A percentile compares a stretch with the other conserved stretches of the same genome.
Conservation (phyloP, 2,113 vertebrate genomes). For the Phyllopteryx taeniolatus region DNA sequence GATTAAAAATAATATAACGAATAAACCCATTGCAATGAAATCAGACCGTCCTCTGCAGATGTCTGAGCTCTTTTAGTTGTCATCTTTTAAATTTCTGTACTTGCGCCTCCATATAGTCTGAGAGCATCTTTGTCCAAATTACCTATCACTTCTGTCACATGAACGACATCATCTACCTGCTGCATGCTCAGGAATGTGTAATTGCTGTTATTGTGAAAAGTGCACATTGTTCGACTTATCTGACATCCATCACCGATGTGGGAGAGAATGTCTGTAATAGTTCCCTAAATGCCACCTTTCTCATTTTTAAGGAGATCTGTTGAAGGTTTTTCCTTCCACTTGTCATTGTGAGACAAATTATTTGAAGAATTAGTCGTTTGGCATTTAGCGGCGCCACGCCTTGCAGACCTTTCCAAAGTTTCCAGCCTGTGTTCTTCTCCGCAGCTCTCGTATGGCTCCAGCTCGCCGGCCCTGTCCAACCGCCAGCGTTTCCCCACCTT, state of each 20-base stretch:
- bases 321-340: slow-evolving; percentile 25
- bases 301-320: slow-evolving; percentile 32
- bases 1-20: too few relatives aligned
- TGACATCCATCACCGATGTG: slow-evolving; percentile 41
- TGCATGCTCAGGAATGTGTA: slow-evolving; percentile 22
- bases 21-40: too few relatives aligned
- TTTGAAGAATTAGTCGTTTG: slow-evolving; percentile 17
- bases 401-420: background rate
- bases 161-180: slow-evolving; percentile 15
- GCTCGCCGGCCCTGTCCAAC: slow-evolving; percentile 90
- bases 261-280: slow-evolving; percentile 34
- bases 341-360: slow-evolving; percentile 37
- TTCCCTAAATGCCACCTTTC: slow-evolving; percentile 34
- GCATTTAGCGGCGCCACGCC: slow-evolving; percentile 11
- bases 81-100: background rate
- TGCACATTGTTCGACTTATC: slow-evolving; percentile 27
- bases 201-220: slow-evolving; percentile 12
- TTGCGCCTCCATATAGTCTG: background rate
- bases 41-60: background rate
- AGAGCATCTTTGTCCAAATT: slow-evolving; percentile 6
- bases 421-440: background rate
- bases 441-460: slow-evolving; percentile 92
- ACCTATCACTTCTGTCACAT: slow-evolving; percentile 21
- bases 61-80: background rate
- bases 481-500: slow-evolving; percentile 92